phyloP scores from a whole-genome alignment of 2,888 invertebrate genomes.

The Chymomyza fuscimana region DNA sequence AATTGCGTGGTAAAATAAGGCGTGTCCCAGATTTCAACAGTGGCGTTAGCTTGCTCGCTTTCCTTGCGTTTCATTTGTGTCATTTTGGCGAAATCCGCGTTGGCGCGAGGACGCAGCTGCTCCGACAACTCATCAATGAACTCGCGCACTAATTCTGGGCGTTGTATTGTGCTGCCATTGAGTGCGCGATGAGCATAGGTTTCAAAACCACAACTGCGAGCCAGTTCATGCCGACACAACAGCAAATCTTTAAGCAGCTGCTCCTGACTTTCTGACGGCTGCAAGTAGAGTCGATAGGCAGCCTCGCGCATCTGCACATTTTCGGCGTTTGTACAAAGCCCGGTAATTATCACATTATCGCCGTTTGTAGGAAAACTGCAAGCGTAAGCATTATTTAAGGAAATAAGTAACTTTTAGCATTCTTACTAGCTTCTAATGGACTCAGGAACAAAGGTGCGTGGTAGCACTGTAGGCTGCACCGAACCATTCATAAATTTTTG shows the following conservation, averaged over 20 bases:
- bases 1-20: conserved; percentile 90
- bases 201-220: conserved; percentile 92
- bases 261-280: conserved; percentile 89
- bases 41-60: conserved; percentile 60
- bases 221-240: conserved; percentile 88
- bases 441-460: conserved; percentile 85
- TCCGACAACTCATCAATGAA: conserved; percentile 89
- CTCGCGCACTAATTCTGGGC: conserved; percentile 87
- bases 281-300: conserved; percentile 91
- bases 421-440: conserved; percentile 87
- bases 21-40: conserved; percentile 90
- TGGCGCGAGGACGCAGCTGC: conserved; percentile 85
- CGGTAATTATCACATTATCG: conserved; percentile 87
- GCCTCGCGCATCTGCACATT: conserved; percentile 91
- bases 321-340: conserved; percentile 90
- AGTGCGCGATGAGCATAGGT: conserved; percentile 94
- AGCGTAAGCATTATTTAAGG: background rate
- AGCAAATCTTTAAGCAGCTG: conserved; percentile 86
- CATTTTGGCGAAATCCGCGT: conserved; percentile 88
- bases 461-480: conserved; percentile 85
- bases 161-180: conserved; percentile 91
- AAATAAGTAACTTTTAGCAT: conserved; percentile 11
- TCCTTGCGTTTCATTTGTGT: conserved; percentile 84
- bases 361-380: conserved; percentile 84
- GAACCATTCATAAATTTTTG: conserved; percentile 91